phyloP scores from a whole-genome alignment of 2,888 invertebrate genomes.

The Mamestra brassicae region DNA sequence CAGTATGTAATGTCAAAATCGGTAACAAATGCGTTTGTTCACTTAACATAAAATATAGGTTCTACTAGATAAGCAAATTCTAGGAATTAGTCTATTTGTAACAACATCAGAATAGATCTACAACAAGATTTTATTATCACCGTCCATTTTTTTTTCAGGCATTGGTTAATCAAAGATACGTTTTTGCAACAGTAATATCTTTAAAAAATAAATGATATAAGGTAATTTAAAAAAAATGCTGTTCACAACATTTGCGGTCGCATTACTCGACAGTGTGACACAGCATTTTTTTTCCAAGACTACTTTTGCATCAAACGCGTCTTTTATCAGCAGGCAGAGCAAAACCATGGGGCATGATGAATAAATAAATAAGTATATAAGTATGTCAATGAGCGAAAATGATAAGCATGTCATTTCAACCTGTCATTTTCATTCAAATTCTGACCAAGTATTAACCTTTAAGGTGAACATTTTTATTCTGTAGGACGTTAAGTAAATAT shows the following conservation, averaged over 20 bases:
- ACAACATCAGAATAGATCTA: not conserved
- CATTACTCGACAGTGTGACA: no score
- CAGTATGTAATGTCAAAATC: slow-evolving; percentile 1
- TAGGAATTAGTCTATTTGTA: not conserved
- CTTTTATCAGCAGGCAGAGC: no score
- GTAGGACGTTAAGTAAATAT: not conserved
- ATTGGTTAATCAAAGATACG: not conserved
- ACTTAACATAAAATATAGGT: not conserved
- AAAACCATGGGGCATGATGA: no score
- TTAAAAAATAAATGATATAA: not conserved
- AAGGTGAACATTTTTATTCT: not conserved
- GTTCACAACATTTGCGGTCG: no score
- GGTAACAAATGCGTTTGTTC: not conserved
- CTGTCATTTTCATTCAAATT: no score
- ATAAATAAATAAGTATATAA: no score
- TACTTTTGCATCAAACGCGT: no score
- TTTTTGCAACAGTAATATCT: not conserved
- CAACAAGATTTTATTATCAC: not conserved
- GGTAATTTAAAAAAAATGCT: no score
- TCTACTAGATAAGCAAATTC: not conserved
- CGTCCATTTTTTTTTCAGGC: not conserved
- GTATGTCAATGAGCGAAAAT: no score
- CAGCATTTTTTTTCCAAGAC: no score
- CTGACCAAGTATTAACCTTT: not conserved
- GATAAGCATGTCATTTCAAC: no score